Base-by-base conservation (phyloP, 2,888 invertebrate genomes). In the Tillus elongatus region DNA sequence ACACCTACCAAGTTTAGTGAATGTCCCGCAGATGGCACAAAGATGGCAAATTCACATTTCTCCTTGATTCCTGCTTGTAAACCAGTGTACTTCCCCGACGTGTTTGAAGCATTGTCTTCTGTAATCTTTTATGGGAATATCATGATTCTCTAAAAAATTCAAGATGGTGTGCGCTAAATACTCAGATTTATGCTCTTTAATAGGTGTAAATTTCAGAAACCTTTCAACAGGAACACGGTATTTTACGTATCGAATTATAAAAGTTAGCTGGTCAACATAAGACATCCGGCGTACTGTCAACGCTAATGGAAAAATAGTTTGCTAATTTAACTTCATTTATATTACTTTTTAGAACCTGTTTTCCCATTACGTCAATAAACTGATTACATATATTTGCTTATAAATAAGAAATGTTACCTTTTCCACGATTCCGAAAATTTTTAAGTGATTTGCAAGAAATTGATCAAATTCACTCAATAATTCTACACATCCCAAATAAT, bases 251-350 rank as follows among this genome's bases (percentile, higher is more conserved):
- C 54, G 39, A 43, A 58, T 41, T 8, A 54, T 50, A 16, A 56
- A 46, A 37, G 54, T 50, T 19, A 57, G 42, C 34, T 60, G 56
- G 42, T 57, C 55, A 42, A 51, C 34, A 42, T 54, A 53, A 27
- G 50, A 47, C 32, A 49, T 58, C 55, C 26, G 55, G 54, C 12
- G 50, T 58, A 35, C 45, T 47, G 28, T 55, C 51, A 19, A 55
- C 46, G 36, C 44, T 43, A 19, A 43, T 43, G 13, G 43, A 43
- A 36, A 38, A 38, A 36, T 34, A 51, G 41, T 45, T 52, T 43
- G 46, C 43, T 36, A 30, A 34, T 47, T 52, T 52, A 37, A 58
- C 30, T 51, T 57, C 52, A 28, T 44, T 40, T 8, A 53, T 15
- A 44, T 55, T 53, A 24, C 14, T 45, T 37, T 45, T 47, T 30